Evolutionary conservation across 1,140 invertebrate species (phyloP), one percentile per base, ranked within the genome.

Genomic region (Scaptodrosophila lebanonensis): DNA sequence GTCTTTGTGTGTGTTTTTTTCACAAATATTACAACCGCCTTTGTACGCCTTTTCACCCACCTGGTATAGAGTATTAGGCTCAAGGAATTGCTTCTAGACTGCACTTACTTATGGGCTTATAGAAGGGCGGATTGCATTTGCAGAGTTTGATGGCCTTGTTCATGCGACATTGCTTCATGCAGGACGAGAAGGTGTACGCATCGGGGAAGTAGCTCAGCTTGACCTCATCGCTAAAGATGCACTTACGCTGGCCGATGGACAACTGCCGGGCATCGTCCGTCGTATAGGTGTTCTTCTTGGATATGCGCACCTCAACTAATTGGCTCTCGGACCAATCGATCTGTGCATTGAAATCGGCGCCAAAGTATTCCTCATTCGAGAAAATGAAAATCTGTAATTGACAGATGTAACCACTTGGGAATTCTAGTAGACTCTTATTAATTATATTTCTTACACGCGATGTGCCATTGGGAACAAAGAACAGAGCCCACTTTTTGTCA

Each of bases 221-320:
- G 11, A 90, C 86, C 85, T 93, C 92, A 60, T 92, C 89, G 2
- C 88, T 86, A 66, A 92, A 93, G 17, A 92, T 88, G 62, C 92
- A 93, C 32, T 91, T 90, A 30, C 92, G 79, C 69, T 93, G 92
- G 6, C 86, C 85, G 9, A 92, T 89, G 1, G 90, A 90, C 7
- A 93, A 83, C 62, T 93, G 92, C 1, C 89, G 87, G 0, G 91
- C 91, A 68, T 93, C 91, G 30, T 90, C 89, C 1, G 92, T 93
- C 0, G 92, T 93, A 66, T 93, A 93, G 1, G 92, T 93, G 65
- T 92, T 90, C 84, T 92, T 93, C 16, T 92, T 89, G 0, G 91
- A 91, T 64, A 93, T 93, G 0, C 89, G 88, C 4, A 93, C 89
- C 62, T 89, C 90, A 18, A 90, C 88, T n/a, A 91, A 88, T 40